These are phyloP conservation scores for Dryomyza anilis DNA, from an alignment of 2,888 invertebrate genomes.

Conservation along the genomic window DNA sequence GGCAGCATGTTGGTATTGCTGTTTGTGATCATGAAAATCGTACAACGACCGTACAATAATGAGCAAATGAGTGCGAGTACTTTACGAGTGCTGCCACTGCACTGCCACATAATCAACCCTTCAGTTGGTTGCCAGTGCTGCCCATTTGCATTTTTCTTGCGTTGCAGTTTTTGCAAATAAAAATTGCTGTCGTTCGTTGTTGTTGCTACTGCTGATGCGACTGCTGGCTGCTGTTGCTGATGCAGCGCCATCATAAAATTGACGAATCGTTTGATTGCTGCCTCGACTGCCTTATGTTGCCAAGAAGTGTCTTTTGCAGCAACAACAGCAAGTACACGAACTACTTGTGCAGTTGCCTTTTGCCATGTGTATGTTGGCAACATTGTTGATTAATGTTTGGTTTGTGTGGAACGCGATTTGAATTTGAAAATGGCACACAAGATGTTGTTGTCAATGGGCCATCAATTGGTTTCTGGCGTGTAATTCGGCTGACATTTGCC, in stretches of 20 bases:
- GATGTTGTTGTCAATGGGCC: constrained; percentile 8
- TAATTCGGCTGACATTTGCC: neutral
- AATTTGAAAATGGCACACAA: constrained; percentile 10
- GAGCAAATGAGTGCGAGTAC: constrained; percentile 19
- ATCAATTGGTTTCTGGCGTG: constrained; percentile 2
- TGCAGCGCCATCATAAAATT: constrained; percentile 18
- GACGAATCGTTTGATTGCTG: constrained; percentile 24
- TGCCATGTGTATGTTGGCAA: constrained; percentile 8
- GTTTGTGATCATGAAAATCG: too few species aligned
- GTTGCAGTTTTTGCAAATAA: neutral
- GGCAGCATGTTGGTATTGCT: too few species aligned
- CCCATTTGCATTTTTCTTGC: constrained; percentile 1
- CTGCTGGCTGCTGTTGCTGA: too few species aligned
- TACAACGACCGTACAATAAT: too few species aligned
- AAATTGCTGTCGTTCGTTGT: neutral
- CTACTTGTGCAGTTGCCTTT: neutral
- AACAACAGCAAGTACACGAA: neutral
- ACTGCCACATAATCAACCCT: neutral
- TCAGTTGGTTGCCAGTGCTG: neutral
- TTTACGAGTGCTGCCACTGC: constrained; percentile 9
- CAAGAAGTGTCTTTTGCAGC: neutral
- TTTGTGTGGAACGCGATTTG: constrained; percentile 16
- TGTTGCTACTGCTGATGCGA: constrained; percentile 12
- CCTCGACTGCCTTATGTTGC: neutral
- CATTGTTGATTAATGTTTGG: constrained; percentile 28